Percentiles rank a stretch among this genome's conserved stretches.
phyloP scores from a whole-genome alignment of 2,888 invertebrate genomes.

The Pachliopta kotzebuea region DNA sequence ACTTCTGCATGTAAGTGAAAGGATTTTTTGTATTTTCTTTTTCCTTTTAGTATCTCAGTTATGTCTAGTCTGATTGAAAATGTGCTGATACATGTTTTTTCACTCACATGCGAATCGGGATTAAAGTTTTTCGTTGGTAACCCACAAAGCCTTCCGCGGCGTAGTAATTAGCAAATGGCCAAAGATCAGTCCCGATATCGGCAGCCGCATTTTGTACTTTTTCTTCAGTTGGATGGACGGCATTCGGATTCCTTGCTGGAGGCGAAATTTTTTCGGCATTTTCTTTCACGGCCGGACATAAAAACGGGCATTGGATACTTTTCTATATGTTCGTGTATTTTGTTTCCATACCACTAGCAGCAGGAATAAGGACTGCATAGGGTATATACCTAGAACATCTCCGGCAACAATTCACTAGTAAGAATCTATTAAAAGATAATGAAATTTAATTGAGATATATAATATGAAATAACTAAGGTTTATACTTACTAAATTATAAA shows the following conservation, averaged over 20 bases:
- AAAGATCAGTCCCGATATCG: slow-evolving; percentile 47
- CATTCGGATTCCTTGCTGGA: slow-evolving; percentile 13
- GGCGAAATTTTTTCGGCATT: slow-evolving; percentile 5
- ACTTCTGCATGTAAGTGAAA: too few relatives aligned
- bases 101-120: slow-evolving; percentile 17
- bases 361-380: too few relatives aligned
- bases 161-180: slow-evolving; percentile 74
- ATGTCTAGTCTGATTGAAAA: slow-evolving; percentile 22
- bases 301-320: not conserved
- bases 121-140: slow-evolving; percentile 31
- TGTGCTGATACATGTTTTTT: slow-evolving; percentile 20
- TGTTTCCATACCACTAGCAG: too few relatives aligned
- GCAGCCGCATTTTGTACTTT: slow-evolving; percentile 35
- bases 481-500: too few relatives aligned
- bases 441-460: too few relatives aligned
- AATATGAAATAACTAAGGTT: too few relatives aligned
- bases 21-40: not conserved
- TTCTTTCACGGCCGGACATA: not conserved
- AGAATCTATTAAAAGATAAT: too few relatives aligned
- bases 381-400: too few relatives aligned
- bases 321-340: not conserved
- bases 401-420: too few relatives aligned
- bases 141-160: slow-evolving; percentile 51
- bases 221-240: slow-evolving; percentile 27
- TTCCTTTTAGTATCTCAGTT: slow-evolving; percentile 1